Conservation (phyloP, 1,140 invertebrate genomes). For the Bemisia tabaci region DNA sequence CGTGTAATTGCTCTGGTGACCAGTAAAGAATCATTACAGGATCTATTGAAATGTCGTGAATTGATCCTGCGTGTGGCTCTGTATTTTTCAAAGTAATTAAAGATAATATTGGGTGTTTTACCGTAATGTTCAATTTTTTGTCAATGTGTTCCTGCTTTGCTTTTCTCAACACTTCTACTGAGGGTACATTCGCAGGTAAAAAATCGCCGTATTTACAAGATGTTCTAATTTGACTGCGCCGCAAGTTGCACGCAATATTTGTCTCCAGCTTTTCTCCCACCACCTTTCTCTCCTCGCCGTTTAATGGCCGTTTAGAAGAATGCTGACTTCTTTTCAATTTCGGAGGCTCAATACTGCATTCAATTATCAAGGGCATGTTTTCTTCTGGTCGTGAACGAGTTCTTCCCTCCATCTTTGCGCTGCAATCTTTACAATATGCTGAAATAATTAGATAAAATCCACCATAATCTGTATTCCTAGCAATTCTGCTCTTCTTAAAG, state of each 20-base stretch:
- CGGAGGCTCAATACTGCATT: background rate
- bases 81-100: background rate
- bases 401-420: background rate
- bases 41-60: conserved; percentile 6
- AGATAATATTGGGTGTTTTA: background rate
- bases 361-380: background rate
- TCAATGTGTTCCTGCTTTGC: background rate
- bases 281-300: background rate
- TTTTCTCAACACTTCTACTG: background rate
- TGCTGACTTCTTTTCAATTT: background rate
- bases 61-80: conserved; percentile 2
- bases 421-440: background rate
- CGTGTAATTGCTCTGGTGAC: background rate
- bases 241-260: background rate
- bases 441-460: background rate
- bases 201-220: background rate
- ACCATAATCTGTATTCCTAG: background rate
- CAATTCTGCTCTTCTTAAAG: background rate
- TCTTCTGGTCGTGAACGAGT: background rate
- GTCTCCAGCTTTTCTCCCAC: background rate
- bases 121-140: background rate
- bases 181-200: background rate
- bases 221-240: background rate
- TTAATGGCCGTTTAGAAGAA: background rate
- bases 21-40: conserved; percentile 3